These are phyloP conservation scores for Chinchilla lanigera DNA, from an alignment of 2,113 vertebrate genomes.

Conservation along the genomic window DNA sequence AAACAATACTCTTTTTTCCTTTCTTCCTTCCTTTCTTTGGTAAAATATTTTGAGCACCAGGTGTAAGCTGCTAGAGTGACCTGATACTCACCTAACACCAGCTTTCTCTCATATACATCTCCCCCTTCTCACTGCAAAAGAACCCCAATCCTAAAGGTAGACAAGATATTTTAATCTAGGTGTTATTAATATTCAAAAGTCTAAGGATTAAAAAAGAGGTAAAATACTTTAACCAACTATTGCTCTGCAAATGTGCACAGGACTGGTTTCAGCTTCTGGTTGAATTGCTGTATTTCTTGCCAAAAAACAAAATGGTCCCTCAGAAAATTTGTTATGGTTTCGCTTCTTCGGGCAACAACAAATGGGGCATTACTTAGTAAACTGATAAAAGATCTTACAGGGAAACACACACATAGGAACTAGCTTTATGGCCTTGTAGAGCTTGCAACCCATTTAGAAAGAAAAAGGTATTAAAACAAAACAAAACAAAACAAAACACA, in stretches of 20 bases:
- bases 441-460: neutral
- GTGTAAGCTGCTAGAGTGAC: neutral
- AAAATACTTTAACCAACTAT: neutral
- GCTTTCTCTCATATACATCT: neutral
- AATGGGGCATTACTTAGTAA: neutral
- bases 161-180: conserved; percentile 13
- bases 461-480: neutral
- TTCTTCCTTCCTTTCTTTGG: conserved; percentile 12
- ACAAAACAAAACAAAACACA: neutral
- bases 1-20: neutral
- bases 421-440: neutral
- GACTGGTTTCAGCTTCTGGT: neutral
- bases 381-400: neutral
- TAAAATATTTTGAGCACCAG: neutral
- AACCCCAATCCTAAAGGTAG: neutral
- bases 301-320: neutral
- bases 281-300: neutral
- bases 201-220: neutral
- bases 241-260: neutral
- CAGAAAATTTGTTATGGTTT: neutral
- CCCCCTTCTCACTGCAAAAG: neutral
- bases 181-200: conserved; percentile 22
- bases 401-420: neutral
- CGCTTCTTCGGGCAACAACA: neutral
- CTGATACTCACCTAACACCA: neutral